Base-by-base conservation (phyloP, 92 coral and sea anemone genomes). In the Phenganax subtilis region DNA sequence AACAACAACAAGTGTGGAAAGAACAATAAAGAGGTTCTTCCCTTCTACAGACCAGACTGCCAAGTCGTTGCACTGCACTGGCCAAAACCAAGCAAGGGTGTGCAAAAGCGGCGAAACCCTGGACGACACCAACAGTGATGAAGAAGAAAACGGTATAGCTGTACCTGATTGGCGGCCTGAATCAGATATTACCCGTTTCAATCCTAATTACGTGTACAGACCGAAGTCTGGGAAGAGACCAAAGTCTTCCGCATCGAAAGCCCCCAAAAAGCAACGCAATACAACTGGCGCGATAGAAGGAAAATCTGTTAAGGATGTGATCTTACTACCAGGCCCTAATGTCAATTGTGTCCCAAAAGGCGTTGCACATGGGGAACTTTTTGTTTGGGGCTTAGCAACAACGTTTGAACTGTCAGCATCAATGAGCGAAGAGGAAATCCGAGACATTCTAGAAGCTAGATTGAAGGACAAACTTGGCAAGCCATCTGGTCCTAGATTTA, bases 241-340 rank as follows among this genome's bases (percentile, higher is more conserved):
- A 6, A 75, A 56, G 20, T 75, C 61, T 8, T 56, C 81, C 57
- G 8, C 31, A 44, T 64, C 70, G 8, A 20, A 64, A 64, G 70
- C 67, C 67, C 25, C 67, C 9, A 61, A 61, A 61, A n/a, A 28
- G 8, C 54, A 64, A 25, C 71, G 53, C 16, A 12, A 54, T 28
- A 60, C 60, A 62, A 11, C 55, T 37, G 11, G 52, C 47, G 55
- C 60, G 62, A 37, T 55, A 11, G 82, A 77, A 77, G 7, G 82
- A 31, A 77, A 15, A 77, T 28, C 82, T 10, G 82, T 60, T 25
- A 77, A 77, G 44, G 82, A 77, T 62, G 82, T 60, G 12, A 77
- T 77, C 62, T 64, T 77, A 20, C 52, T 62, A 27, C 82, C 82
- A 0, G 55, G 55, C 2, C 82, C 82, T 9, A 77, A 62, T 9